A percentile compares a stretch with the other conserved stretches of the same genome.
These are phyloP conservation scores for Ochropacha duplaris DNA, from an alignment of 2,888 invertebrate species.

Conservation along the genomic window DNA sequence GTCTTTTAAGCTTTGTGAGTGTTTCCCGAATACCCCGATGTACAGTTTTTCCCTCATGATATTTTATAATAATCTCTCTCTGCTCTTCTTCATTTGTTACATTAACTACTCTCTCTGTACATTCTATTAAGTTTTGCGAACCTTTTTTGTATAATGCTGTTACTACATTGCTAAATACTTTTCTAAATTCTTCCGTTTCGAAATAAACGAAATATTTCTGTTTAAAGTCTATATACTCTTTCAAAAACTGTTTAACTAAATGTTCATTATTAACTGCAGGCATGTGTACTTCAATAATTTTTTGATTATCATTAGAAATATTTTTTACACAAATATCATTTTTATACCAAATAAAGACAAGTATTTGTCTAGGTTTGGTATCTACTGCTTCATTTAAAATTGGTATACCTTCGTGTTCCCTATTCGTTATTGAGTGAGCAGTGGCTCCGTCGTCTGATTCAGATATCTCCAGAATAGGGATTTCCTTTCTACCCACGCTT, in stretches of 20 bases:
- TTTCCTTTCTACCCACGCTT: no score
- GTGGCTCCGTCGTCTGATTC: no score
- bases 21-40: constrained; percentile 5
- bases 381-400: constrained; percentile 36
- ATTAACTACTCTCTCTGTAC: no score
- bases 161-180: background rate
- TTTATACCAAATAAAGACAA: constrained; percentile 23
- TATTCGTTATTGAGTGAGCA: constrained; percentile 1
- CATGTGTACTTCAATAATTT: constrained; percentile 25
- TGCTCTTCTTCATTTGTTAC: no score
- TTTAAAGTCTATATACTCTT: constrained; percentile 14
- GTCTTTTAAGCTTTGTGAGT: background rate
- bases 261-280: constrained; percentile 24
- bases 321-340: constrained; percentile 25
- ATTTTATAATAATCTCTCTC: no score
- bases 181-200: constrained; percentile 5
- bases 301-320: constrained; percentile 25
- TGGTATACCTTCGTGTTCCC: constrained; percentile 22
- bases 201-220: constrained; percentile 10
- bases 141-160: background rate
- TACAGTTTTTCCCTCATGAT: no score
- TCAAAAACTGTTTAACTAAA: constrained; percentile 29
- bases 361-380: constrained; percentile 36
- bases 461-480: no score
- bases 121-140: background rate